Evolutionary conservation across 2,797 vertebrate species (phyloP), one percentile per base, ranked within the genome.

Genomic region (Molossus molossus): DNA sequence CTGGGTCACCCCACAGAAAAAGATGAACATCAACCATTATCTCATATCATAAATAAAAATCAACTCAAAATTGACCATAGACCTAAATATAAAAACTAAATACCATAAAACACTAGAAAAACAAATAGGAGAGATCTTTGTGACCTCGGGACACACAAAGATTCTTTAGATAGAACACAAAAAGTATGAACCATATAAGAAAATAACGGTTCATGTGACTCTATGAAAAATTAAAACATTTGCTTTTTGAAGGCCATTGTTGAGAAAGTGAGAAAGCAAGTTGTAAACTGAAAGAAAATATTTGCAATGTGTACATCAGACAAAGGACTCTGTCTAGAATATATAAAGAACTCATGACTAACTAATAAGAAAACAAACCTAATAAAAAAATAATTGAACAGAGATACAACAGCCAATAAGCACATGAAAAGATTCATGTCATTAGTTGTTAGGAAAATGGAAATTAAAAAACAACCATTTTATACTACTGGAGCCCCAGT

Each of bases 91-190:
- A 81, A 82, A 90, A 81, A 13, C 27, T 25, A 57, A 37, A 86
- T 73, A 65, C 23, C 15, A 40, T 33, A 15, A 67, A 81, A 58
- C 3, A 58, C 33, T 40, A n/a, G 57, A 0, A 40, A 65, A 50
- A 62, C 40, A 87, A 90, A n/a, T 20, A 75, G 3, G 29, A 77
- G 62, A 91, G 65, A 88, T 40, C 70, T 87, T 65, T 96, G 64
- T 87, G 64, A 77, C 29, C 17, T 64, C 10, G 72, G n/a, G 29
- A 87, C 37, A 76, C 3, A 60, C 53, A 33, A 83, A 50, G 21
- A 83, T 64, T 70, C 75, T 45, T 87, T 72, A 76, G 65, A 53
- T 4, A 33, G 6, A 9, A 50, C 18, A 72, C 4, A 9, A 45
- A 40, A 79, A 53, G 17, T 11, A 79, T 21, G 6, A 83, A 65